Percentiles rank a stretch among this genome's conserved stretches.
These are phyloP conservation scores for Chanos chanos DNA, from an alignment of 2,797 vertebrate genomes.

Conservation along the genomic window DNA sequence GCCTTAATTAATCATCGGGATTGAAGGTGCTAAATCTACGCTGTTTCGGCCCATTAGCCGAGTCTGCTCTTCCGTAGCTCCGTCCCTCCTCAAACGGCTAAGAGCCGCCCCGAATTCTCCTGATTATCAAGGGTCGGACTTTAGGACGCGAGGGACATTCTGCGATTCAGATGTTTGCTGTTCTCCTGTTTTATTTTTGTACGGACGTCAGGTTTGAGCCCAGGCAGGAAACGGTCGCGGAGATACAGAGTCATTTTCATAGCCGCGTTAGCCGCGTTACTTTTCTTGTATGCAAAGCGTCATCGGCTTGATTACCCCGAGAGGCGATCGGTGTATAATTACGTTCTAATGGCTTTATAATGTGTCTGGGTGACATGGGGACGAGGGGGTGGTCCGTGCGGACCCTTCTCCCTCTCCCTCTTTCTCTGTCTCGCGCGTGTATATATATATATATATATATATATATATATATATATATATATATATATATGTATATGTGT, in stretches of 20 bases:
- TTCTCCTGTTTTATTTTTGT: no score
- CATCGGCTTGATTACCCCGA: slow-evolving; percentile 8
- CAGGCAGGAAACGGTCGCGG: no score
- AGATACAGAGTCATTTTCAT: no score
- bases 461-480: no score
- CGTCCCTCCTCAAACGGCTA: slow-evolving; percentile 11
- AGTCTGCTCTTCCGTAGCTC: slow-evolving; percentile 17
- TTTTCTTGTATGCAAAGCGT: no score
- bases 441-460: no score
- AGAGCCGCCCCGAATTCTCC: neutral
- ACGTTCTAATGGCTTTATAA: slow-evolving; percentile 51
- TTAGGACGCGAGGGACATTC: no score
- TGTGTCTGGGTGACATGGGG: slow-evolving; percentile 43
- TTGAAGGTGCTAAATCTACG: slow-evolving; percentile 49
- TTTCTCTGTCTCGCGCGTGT: no score
- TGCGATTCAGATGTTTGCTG: no score
- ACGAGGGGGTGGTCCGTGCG: slow-evolving; percentile 31
- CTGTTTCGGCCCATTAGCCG: slow-evolving; percentile 55
- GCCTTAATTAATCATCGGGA: slow-evolving; percentile 49
- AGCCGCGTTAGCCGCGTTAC: no score
- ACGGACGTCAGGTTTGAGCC: no score
- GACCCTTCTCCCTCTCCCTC: slow-evolving; percentile 20
- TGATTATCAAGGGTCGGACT: no score
- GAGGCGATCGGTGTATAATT: slow-evolving; percentile 42
- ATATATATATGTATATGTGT: neutral